A percentile compares a stretch with the other conserved stretches of the same genome.
These are phyloP conservation scores for Lithophane semibrunnea DNA, from an alignment of 2,888 invertebrate genomes.

Conservation along the genomic window DNA sequence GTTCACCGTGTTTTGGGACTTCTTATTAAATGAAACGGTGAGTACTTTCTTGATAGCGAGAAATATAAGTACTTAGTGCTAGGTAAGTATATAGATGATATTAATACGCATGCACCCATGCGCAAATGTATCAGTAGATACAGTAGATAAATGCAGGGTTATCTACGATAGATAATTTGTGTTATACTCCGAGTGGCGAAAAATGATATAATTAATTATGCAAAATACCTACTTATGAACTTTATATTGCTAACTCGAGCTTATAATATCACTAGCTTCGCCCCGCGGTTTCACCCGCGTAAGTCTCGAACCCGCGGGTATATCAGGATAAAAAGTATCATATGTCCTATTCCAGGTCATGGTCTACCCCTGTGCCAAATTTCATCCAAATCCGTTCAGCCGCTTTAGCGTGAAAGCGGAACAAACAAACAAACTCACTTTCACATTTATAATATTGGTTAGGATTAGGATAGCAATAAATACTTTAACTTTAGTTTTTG, in stretches of 20 bases:
- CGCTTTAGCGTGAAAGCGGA: too few relatives aligned
- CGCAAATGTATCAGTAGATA: conserved; percentile 10
- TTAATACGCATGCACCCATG: conserved; percentile 20
- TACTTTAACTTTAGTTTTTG: neutral
- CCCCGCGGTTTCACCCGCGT: too few relatives aligned
- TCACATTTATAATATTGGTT: too few relatives aligned
- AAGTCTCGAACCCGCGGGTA: too few relatives aligned
- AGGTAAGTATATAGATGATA: conserved; percentile 7
- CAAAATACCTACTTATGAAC: neutral
- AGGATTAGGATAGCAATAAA: neutral
- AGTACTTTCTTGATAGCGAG: conserved; percentile 43
- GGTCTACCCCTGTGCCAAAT: too few relatives aligned
- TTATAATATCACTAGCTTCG: neutral
- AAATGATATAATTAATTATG: neutral
- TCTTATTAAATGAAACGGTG: conserved; percentile 67
- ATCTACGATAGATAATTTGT: neutral
- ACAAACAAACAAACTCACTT: too few relatives aligned
- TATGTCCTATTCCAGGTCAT: too few relatives aligned
- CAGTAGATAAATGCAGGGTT: conserved; percentile 19
- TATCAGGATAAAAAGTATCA: too few relatives aligned
- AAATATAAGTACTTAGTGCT: neutral
- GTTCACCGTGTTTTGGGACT: conserved; percentile 33
- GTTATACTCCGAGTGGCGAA: neutral
- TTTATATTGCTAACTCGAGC: neutral
- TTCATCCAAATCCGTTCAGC: too few relatives aligned